phyloP scores from a whole-genome alignment of 2,888 invertebrate genomes.

The Oxytorus armatus region DNA sequence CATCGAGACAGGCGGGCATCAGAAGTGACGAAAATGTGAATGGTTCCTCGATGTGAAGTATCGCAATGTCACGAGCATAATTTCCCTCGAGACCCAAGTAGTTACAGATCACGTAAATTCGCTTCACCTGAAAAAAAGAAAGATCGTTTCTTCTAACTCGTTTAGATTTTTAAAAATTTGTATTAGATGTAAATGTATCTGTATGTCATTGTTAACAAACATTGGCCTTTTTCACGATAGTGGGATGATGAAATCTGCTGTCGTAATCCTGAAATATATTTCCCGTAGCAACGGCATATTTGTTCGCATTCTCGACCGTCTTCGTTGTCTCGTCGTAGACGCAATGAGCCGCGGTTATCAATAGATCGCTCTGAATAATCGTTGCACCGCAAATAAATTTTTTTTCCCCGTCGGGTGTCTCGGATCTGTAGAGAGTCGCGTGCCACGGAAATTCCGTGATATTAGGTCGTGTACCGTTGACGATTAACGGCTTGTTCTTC shows the following conservation, averaged over 20 bases:
- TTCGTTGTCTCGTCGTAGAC: conserved; percentile 77
- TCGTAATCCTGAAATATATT: conserved; percentile 81
- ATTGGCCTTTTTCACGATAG: conserved; percentile 72
- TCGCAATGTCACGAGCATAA: conserved; percentile 79
- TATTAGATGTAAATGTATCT: too few relatives aligned
- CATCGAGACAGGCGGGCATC: conserved; percentile 79
- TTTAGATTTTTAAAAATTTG: not conserved
- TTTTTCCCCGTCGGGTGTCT: conserved; percentile 66
- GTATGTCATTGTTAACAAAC: conserved; percentile 51
- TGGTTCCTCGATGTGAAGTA: conserved; percentile 74
- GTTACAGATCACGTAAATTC: conserved; percentile 75
- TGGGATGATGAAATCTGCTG: conserved; percentile 67
- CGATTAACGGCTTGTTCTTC: conserved; percentile 73
- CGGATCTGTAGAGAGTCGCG: conserved; percentile 78
- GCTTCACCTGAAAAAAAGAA: conserved; percentile 76
- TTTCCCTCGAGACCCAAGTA: conserved; percentile 78
- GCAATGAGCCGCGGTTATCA: conserved; percentile 84
- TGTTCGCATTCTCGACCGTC: conserved; percentile 67
- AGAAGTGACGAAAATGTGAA: conserved; percentile 76
- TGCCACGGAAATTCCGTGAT: conserved; percentile 83
- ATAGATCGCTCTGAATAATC: conserved; percentile 79
- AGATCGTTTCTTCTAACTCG: not conserved
- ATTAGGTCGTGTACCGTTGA: conserved; percentile 75
- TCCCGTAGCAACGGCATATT: conserved; percentile 79
- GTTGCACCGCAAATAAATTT: conserved; percentile 82